A percentile compares a stretch with the other conserved stretches of the same genome.
Evolutionary conservation across 2,888 invertebrate genomes (phyloP).

Genomic region (Rapana venosa): DNA sequence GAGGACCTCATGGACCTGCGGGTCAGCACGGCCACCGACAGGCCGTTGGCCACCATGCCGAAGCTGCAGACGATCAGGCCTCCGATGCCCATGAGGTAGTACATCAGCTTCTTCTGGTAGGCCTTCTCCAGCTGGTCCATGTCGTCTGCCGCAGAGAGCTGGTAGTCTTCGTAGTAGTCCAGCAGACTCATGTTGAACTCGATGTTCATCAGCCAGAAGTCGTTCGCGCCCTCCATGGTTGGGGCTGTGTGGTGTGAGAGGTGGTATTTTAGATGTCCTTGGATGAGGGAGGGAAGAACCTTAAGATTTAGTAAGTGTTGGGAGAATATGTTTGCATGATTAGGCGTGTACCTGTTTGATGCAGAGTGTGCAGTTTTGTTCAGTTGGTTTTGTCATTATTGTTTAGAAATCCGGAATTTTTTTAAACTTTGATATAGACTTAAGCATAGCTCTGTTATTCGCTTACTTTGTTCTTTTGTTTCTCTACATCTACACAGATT

Average conservation of each 20-base stretch:
- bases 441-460: too few relatives aligned
- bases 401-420: too few relatives aligned
- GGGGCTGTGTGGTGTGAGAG: neutral
- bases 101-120: constrained; percentile 59
- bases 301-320: too few relatives aligned
- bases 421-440: too few relatives aligned
- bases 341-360: too few relatives aligned
- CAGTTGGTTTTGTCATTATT: too few relatives aligned
- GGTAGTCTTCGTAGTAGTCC: constrained; percentile 14
- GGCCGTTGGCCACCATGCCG: constrained; percentile 75
- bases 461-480: too few relatives aligned
- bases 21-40: constrained; percentile 75
- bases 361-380: too few relatives aligned
- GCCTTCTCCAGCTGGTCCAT: constrained; percentile 22
- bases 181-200: neutral
- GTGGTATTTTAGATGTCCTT: neutral
- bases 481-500: too few relatives aligned
- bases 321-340: too few relatives aligned
- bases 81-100: constrained; percentile 75
- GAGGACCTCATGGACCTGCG: constrained; percentile 74
- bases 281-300: too few relatives aligned
- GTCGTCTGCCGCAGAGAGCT: neutral
- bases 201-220: neutral
- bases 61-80: constrained; percentile 73
- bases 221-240: neutral